Evolutionary conservation across 2,888 invertebrate genomes (phyloP).

Genomic region (Nomada flava): DNA sequence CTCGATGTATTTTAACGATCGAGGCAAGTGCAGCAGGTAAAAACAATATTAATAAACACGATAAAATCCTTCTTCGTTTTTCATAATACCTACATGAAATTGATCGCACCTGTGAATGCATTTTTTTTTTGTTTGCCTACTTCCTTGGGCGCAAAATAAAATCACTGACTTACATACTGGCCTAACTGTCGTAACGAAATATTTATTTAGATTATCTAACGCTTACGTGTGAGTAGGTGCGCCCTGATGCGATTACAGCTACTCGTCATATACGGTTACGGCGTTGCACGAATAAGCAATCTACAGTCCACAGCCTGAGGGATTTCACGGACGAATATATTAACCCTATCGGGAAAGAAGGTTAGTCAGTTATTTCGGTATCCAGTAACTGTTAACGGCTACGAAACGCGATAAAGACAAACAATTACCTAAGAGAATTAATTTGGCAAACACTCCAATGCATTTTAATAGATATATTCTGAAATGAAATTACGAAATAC

Average conservation of each 20-base stretch:
- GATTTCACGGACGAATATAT: slow-evolving; percentile 73
- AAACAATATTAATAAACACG: not conserved
- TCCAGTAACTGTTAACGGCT: slow-evolving; percentile 63
- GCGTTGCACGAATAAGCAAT: slow-evolving; percentile 62
- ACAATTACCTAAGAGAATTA: too few relatives aligned
- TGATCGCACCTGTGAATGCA: not conserved
- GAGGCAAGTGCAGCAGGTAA: too few relatives aligned
- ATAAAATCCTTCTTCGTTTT: not conserved
- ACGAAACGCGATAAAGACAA: not conserved
- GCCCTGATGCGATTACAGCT: slow-evolving; percentile 39
- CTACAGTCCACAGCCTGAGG: slow-evolving; percentile 70
- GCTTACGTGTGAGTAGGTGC: slow-evolving; percentile 9
- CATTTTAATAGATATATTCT: not conserved
- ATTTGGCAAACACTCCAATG: not conserved
- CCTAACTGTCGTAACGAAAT: slow-evolving; percentile 20
- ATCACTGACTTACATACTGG: slow-evolving; percentile 25
- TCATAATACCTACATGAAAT: not conserved
- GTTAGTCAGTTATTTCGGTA: slow-evolving; percentile 71
- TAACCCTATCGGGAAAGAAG: slow-evolving; percentile 75
- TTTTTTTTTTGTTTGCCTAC: not conserved
- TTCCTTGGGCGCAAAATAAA: slow-evolving; percentile 44
- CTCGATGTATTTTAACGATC: too few relatives aligned
- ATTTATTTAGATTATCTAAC: slow-evolving; percentile 49
- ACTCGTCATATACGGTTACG: slow-evolving; percentile 40
- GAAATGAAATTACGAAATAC: not conserved